Base-by-base conservation (phyloP, 2,113 vertebrate genomes). In the Mystacornis crossleyi region DNA sequence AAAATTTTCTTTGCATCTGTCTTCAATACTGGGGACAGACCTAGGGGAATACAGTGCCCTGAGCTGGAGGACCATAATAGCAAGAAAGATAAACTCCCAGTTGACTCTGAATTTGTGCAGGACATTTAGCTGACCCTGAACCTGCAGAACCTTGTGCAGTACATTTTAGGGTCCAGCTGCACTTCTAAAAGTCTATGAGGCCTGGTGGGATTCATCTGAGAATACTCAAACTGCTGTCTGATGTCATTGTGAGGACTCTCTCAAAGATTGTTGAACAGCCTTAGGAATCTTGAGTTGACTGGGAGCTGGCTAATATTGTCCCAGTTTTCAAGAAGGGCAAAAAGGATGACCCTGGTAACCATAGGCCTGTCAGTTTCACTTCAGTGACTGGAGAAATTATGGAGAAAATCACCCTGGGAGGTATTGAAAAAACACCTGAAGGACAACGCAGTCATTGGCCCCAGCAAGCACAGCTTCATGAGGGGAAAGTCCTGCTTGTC, bases 391-490 rank as follows among this genome's bases (percentile, higher is more conserved):
- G 29, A 65, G n/a, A 55, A 65, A 8, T 65, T 28, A 48, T n/a
- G 24, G 15, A 24, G 29, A 64, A 31, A 64, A 47, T 40, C 23
- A 40, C 19, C 18, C 14, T 15, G 4, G 6, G 34, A 40, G 29
- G 12, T 74, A 40, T 19, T n/a, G 42, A 65, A 48, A 64, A 55
- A 85, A 55, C 29, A 47, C 20, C 24, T 47, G n/a, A 40, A 85
- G 12, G 28, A 40, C 29, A 55, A 16, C 1, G 6, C 23, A 12
- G 23, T 33, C 14, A 12, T 47, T n/a, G 11, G n/a, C 55, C 18
- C 18, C n/a, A 55, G 18, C 18, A 10, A 65, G 29, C 12, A 38
- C 14, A 65, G 18, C 15, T 65, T 29, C n/a, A 74, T 0, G 0
- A 40, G 40, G 16, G 28, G 14, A 65, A 55, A 84, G 23, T 40